These are phyloP conservation scores for Laodelphax striatellus DNA, from an alignment of 1,140 invertebrate genomes.

Conservation along the genomic window DNA sequence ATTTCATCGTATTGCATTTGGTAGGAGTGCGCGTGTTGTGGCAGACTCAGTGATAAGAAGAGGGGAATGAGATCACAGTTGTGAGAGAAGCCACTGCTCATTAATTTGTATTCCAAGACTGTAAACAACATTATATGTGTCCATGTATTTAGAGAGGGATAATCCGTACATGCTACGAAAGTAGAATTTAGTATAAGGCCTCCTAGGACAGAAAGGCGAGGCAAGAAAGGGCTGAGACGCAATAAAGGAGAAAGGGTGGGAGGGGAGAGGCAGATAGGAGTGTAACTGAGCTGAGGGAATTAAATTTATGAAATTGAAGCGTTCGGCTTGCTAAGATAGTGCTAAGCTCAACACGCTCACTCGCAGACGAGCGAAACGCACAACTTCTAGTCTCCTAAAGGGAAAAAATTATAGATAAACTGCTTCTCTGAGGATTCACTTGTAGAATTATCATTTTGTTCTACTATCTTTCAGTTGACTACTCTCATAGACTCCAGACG, in stretches of 20 bases:
- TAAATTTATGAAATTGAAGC: conserved; percentile 4
- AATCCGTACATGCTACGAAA: conserved; percentile 1
- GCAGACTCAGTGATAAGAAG: no score
- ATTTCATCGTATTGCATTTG: no score
- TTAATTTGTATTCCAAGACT: conserved; percentile 2
- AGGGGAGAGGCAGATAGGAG: neutral
- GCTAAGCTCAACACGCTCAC: neutral
- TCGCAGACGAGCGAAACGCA: no score
- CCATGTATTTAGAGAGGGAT: neutral
- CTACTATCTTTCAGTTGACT: no score
- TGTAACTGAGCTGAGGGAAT: neutral
- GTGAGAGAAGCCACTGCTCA: neutral
- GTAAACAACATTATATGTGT: conserved; percentile 4
- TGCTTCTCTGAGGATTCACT: no score
- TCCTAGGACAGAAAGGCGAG: neutral
- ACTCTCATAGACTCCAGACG: no score
- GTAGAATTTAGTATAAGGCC: conserved; percentile 2
- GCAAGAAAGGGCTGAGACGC: neutral
- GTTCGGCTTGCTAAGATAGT: neutral
- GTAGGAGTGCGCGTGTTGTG: no score
- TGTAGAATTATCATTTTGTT: no score
- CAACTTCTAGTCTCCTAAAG: no score
- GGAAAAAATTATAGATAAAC: no score
- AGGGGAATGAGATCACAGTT: no score
- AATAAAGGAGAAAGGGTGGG: neutral